Conservation (phyloP, 2,797 vertebrate genomes). For the Nyctalus aviator region DNA sequence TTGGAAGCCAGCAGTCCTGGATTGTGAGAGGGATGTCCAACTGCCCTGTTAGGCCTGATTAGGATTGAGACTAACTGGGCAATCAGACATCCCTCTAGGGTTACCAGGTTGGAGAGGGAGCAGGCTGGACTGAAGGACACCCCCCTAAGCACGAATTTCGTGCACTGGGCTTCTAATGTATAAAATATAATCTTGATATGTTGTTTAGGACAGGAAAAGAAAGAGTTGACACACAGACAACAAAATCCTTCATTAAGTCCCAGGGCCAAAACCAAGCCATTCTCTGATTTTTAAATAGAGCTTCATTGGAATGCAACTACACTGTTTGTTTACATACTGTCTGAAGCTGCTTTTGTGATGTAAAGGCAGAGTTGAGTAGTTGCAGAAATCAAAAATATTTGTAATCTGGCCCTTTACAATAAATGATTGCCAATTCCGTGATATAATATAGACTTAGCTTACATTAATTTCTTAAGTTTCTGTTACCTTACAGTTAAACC, state of each 20-base stretch:
- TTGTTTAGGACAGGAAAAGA: neutral
- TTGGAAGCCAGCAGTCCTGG: no score
- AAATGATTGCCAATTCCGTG: neutral
- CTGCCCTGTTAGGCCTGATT: no score
- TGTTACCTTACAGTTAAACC: no score
- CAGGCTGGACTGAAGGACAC: no score
- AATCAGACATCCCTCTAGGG: no score
- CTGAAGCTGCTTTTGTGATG: neutral
- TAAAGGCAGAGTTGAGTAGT: no score
- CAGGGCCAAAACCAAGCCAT: neutral
- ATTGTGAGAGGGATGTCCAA: no score
- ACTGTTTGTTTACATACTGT: conserved; percentile 7
- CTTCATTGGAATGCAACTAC: conserved; percentile 15
- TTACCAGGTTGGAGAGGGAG: no score
- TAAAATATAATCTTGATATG: neutral
- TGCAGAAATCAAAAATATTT: neutral
- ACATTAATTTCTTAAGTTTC: no score
- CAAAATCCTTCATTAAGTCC: neutral
- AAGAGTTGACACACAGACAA: neutral
- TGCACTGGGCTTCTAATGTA: neutral
- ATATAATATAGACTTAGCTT: no score
- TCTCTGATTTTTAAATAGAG: neutral
- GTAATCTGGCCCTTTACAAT: neutral
- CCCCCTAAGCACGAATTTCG: no score
- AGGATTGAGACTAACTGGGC: no score